Evolutionary conservation across 1,140 invertebrate genomes (phyloP), one percentile per base, ranked within the genome.

Genomic region (Drosophila setifemur): DNA sequence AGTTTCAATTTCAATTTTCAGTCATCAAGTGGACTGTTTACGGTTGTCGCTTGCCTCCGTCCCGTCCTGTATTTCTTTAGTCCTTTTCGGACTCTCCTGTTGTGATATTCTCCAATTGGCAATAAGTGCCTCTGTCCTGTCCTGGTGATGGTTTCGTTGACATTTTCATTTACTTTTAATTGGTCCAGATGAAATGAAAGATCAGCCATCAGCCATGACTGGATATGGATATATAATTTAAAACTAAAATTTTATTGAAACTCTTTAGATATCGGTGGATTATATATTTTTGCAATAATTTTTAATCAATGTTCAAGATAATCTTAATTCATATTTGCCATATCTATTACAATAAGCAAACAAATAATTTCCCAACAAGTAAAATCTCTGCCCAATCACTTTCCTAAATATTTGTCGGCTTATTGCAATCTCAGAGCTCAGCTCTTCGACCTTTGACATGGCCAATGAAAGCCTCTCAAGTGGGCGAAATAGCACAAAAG

Each of bases 101-200:
- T 40, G 19, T 33, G 39, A 40, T 42, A 37, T 49, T 43, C 31
- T 42, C 60, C 45, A 66, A 50, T 50, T 25, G 35, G 45, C 60
- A 50, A 50, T 48, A 78, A 57, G 47, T 42, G 50, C 12, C 57
- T 12, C 9, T 52, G 18, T n/a, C n/a, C n/a, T n/a, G n/a, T n/a
- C 14, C 29, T 37, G 37, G 14, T 43, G 54, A 26, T 53, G 73
- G 44, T 42, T 73, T 64, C 52, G 55, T 48, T 66, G 81, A 86
- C 79, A 85, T 79, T 86, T 86, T 86, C 86, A 86, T 86, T 85
- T 79, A 52, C 48, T 57, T 79, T 79, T 35, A 85, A 74, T 79
- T 67, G 64, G 73, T 49, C 49, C 49, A 54, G 47, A 54, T 58
- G 64, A 31, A 53, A 66, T 18, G 45, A 37, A 39, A 39, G 23